Percentiles rank a stretch among this genome's conserved stretches.
Conservation (phyloP, 2,888 invertebrate species). For the Drosophila borealis region DNA sequence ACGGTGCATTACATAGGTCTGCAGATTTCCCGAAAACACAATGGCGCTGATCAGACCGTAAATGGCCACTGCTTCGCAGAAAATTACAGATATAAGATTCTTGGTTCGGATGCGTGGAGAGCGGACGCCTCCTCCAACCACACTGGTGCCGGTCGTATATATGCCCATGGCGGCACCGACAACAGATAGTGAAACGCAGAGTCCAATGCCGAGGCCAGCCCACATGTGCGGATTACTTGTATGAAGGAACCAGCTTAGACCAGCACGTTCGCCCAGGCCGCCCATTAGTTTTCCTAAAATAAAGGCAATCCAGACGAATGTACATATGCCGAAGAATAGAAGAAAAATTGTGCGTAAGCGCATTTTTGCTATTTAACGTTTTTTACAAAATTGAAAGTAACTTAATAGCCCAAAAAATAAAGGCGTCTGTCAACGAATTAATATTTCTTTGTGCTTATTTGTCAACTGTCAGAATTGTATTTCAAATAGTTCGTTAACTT, state of each 20-base stretch:
- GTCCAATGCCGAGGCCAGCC: slow-evolving; percentile 96
- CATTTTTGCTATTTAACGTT: slow-evolving; percentile 26
- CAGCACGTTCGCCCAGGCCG: slow-evolving; percentile 93
- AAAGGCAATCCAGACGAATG: slow-evolving; percentile 84
- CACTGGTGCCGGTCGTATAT: slow-evolving; percentile 97
- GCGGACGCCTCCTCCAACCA: slow-evolving; percentile 98
- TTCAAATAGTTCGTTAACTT: neutral
- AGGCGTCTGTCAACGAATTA: neutral
- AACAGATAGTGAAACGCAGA: slow-evolving; percentile 97
- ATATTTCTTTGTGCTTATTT: neutral
- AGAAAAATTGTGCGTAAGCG: neutral
- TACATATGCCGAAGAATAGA: slow-evolving; percentile 84
- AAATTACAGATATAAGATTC: slow-evolving; percentile 99
- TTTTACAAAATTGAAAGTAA: neutral
- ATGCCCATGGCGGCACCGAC: slow-evolving; percentile 99
- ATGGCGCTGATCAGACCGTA: slow-evolving; percentile 99
- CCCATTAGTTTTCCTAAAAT: slow-evolving; percentile 88
- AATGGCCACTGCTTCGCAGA: slow-evolving; percentile 99
- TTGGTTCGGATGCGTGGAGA: slow-evolving; percentile 99
- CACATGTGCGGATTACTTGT: slow-evolving; percentile 98
- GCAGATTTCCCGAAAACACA: slow-evolving; percentile 94
- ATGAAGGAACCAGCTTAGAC: slow-evolving; percentile 95
- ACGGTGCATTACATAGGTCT: slow-evolving; percentile 81
- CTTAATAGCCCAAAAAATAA: neutral
- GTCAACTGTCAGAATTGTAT: slow-evolving; percentile 1